Evolutionary conservation across 2,888 invertebrate genomes (phyloP), one percentile per base, ranked within the genome.

Genomic region (Lottia scabra): DNA sequence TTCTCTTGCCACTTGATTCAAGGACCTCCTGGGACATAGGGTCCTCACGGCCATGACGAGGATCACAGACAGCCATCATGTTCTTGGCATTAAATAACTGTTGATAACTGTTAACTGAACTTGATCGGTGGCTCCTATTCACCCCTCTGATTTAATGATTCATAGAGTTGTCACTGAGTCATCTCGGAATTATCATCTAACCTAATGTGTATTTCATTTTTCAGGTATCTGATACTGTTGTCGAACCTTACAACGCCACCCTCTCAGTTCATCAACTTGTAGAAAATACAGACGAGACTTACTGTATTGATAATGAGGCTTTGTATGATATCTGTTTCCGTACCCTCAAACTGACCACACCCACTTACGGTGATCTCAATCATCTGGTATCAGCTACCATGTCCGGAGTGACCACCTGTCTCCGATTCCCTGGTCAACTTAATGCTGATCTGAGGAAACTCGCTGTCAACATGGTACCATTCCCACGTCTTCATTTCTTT

Each of bases 361-460:
- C 56, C 4, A 56, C 56, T 1, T 56, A 56, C 16, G 56, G 56
- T 19, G 56, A 56, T n/a, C 19, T 56, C n/a, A 56, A 56, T 4
- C 56, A 56, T 56, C 56, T 56, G 4, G 56, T 56, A 10, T 56
- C 56, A 56, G 56, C 56, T n/a, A 56, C 56, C 16, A 56, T 56
- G 56, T 56, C 56, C n/a, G 56, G 56, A 19, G 56, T 56, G 56
- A 56, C 56, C 19, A 56, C 56, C 12, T 56, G 56, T 56, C 15
- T 56, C n/a, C 56, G 56, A 56, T 56, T 56, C 16, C 56, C 56
- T 15, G 56, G 56, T 4, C 56, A 56, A 56, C 56, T 56, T n/a
- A 56, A 56, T 19, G 56, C 56, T 56, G 56, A 56, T 56, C 56
- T 56, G n/a, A n/a, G 56, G n/a, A 56, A 56, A 15, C 56, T 56